A percentile compares a stretch with the other conserved stretches of the same genome.
Conservation (phyloP, 2,113 vertebrate species). For the Ailuropoda melanoleuca region DNA sequence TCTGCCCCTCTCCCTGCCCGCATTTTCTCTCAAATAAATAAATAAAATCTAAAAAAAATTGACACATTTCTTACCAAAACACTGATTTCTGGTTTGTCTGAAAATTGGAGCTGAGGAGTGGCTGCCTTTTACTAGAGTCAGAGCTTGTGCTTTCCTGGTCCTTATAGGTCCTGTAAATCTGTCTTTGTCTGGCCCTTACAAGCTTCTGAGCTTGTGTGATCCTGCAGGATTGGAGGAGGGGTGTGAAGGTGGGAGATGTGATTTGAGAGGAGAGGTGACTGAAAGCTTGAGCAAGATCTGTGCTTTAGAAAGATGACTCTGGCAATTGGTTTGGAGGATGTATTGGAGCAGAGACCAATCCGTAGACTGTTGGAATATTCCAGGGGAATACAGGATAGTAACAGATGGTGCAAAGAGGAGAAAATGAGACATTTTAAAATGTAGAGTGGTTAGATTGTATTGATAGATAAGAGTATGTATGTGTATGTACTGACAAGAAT, state of each 20-base stretch:
- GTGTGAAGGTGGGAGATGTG: background rate
- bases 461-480: background rate
- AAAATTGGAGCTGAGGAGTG: background rate
- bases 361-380: background rate
- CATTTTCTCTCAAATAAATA: background rate
- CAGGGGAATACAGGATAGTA: background rate
- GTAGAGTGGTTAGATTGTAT: background rate
- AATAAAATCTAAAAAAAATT: background rate
- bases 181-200: background rate
- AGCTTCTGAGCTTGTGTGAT: background rate
- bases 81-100: background rate
- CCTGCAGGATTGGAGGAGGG: background rate
- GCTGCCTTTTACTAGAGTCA: background rate
- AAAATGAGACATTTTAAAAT: background rate
- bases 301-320: background rate
- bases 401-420: slow-evolving; percentile 17
- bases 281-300: background rate
- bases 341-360: background rate
- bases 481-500: background rate
- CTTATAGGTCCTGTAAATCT: fast-evolving
- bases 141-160: background rate
- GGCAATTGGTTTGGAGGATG: background rate
- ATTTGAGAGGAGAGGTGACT: background rate
- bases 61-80: background rate
- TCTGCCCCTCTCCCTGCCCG: background rate